Base-by-base conservation (phyloP, 2,888 invertebrate genomes). In the Himalopsyche tibetana region DNA sequence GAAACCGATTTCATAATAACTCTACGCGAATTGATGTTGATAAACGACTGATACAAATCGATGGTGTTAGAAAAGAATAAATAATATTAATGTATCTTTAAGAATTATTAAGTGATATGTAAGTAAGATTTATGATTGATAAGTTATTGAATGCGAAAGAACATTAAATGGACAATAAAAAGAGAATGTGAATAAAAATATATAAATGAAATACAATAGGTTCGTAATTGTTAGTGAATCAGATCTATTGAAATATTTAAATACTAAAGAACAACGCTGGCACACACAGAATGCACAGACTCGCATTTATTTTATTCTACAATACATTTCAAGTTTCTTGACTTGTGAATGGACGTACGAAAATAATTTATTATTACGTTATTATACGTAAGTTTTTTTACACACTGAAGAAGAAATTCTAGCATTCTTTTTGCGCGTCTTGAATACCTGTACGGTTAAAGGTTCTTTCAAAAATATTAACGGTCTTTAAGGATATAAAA, bases 31-130 rank as follows among this genome's bases (percentile, higher is more conserved):
- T 38, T 74, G 36, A 74, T 74, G 36, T 74, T 74, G 74, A 74
- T 74, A 28, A 5, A 74, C 74, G 38, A 74, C 74, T 9, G 28
- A 38, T 36, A 74, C 74, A 74, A 74, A 74, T 74, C 74, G 74
- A 74, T 15, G 36, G 36, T 74, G 74, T 36, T 74, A 74, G 28
- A 74, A 74, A 74, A 74, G 74, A 74, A 74, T 51, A 51, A 74
- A 74, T 36, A 36, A 36, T 74, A 74, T 74, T 74, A 74, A 38
- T 74, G 36, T 28, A 19, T 36, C 9, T 36, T 74, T 74, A 12
- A 19, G 69, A 69, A 69, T n/a, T 9, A 28, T 28, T 69, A 36
- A 69, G 69, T 28, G 28, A 69, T 36, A 69, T 19, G 15, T 63
- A 28, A 36, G 74, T 38, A 15, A 38, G 38, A 74, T 38, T 74